A percentile compares a stretch with the other conserved stretches of the same genome.
Conservation (phyloP, 2,797 vertebrate species). For the Brachymystax lenok region DNA sequence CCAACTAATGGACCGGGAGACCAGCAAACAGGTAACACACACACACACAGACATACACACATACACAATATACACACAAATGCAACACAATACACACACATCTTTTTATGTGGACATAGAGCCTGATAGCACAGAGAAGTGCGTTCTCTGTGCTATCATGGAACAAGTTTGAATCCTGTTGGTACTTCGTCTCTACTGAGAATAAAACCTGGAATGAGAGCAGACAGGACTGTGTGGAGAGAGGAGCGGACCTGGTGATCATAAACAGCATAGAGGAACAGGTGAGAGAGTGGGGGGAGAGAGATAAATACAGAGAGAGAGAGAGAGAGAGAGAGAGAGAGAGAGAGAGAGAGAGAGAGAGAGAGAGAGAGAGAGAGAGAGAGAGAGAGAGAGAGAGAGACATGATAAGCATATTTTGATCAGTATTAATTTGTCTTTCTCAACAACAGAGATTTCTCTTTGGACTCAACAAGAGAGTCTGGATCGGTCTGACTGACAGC, state of each 20-base stretch:
- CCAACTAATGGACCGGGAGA: no score
- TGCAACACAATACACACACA: no score
- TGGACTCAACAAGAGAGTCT: background rate
- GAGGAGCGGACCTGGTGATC: background rate
- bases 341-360: background rate
- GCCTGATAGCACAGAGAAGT: no score
- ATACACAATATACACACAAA: no score
- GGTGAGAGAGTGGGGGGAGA: background rate
- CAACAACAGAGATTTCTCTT: background rate
- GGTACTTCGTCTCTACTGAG: background rate
- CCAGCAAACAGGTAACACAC: no score
- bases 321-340: background rate
- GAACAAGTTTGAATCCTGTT: background rate
- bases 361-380: no score
- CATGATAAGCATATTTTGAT: no score
- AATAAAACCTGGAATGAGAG: background rate
- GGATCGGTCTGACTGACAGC: background rate
- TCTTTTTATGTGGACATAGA: no score
- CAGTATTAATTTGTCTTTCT: background rate
- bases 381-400: no score
- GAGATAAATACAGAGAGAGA: no score
- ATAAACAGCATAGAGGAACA: background rate
- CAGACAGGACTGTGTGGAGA: background rate
- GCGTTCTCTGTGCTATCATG: no score
- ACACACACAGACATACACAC: no score